Conservation (phyloP, 2,888 invertebrate species). For the Nematopogon swammerdamellus region DNA sequence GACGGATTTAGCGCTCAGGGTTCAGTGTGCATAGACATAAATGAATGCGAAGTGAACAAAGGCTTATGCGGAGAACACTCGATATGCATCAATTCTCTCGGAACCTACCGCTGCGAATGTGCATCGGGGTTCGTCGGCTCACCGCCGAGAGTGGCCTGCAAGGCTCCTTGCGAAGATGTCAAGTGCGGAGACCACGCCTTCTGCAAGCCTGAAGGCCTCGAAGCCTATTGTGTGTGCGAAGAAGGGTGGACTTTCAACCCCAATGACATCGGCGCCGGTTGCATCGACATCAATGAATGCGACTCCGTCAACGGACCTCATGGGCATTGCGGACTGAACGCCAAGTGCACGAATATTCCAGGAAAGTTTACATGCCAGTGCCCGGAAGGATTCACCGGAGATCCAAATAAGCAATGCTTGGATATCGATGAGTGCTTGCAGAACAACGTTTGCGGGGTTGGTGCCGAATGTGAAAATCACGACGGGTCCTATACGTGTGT, state of each 20-base stretch:
- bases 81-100: slow-evolving; percentile 74
- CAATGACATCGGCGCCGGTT: slow-evolving; percentile 82
- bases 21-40: slow-evolving; percentile 75
- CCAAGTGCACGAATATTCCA: slow-evolving; percentile 74
- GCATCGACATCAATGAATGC: slow-evolving; percentile 91
- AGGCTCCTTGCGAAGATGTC: slow-evolving; percentile 90
- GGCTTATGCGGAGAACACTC: slow-evolving; percentile 74
- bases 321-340: slow-evolving; percentile 81
- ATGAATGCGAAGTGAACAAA: slow-evolving; percentile 63
- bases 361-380: slow-evolving; percentile 82
- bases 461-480: slow-evolving; percentile 75
- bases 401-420: slow-evolving; percentile 74
- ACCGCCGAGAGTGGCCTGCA: slow-evolving; percentile 75
- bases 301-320: slow-evolving; percentile 71
- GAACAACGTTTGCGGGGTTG: slow-evolving; percentile 71
- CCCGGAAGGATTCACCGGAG: slow-evolving; percentile 81
- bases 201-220: slow-evolving; percentile 84
- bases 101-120: slow-evolving; percentile 80
- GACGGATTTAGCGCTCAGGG: slow-evolving; percentile 80
- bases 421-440: slow-evolving; percentile 82
- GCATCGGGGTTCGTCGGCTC: slow-evolving; percentile 78
- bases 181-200: slow-evolving; percentile 85
- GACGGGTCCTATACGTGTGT: slow-evolving; percentile 75
- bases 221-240: slow-evolving; percentile 90
- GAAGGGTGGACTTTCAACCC: slow-evolving; percentile 94